Conservation (phyloP, 1,140 invertebrate species). For the Eriosoma lanigerum region DNA sequence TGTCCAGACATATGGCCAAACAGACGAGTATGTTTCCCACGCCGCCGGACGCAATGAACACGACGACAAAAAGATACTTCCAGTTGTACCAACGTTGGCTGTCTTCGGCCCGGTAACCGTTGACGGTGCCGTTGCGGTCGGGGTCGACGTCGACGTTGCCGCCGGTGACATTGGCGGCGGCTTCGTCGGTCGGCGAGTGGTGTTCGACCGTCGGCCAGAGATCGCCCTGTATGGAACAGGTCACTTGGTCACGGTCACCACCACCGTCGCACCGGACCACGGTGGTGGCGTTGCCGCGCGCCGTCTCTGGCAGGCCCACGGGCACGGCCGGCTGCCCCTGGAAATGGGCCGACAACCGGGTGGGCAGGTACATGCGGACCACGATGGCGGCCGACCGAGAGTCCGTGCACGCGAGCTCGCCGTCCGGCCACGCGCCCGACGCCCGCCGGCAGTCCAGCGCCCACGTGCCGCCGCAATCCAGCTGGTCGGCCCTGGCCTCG, state of each 20-base stretch:
- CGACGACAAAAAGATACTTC: constrained; percentile 74
- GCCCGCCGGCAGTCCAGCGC: constrained; percentile 29
- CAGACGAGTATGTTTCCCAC: constrained; percentile 91
- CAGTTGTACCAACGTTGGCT: constrained; percentile 65
- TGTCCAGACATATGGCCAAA: constrained; percentile 81
- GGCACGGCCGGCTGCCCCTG: constrained; percentile 26
- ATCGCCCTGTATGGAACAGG: constrained; percentile 1
- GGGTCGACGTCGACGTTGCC: no score
- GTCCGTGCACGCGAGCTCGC: constrained; percentile 19
- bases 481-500: neutral
- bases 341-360: constrained; percentile 22
- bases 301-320: constrained; percentile 2
- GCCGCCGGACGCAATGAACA: constrained; percentile 83
- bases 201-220: neutral
- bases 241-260: neutral
- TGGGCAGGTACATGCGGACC: constrained; percentile 28
- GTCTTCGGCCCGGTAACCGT: constrained; percentile 54
- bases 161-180: no score
- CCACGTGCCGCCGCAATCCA: constrained; percentile 37
- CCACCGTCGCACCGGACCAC: constrained; percentile 11
- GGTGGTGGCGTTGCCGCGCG: constrained; percentile 18
- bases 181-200: no score
- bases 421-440: neutral
- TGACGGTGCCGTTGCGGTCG: neutral
- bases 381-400: neutral